Evolutionary conservation across 2,888 invertebrate genomes (phyloP).

Genomic region (Actias luna): DNA sequence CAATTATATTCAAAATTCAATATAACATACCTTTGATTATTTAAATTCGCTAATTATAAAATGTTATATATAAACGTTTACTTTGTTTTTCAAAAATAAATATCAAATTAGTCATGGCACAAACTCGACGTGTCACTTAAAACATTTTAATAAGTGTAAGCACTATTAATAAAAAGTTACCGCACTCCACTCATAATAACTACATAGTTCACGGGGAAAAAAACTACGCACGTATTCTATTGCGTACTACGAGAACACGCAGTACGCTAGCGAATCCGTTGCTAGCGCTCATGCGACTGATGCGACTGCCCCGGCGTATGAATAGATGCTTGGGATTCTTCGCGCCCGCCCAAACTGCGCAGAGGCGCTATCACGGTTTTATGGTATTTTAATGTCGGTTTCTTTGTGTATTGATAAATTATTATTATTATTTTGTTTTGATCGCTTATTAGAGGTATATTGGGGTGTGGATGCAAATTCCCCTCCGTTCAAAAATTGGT

Average conservation of each 20-base stretch:
- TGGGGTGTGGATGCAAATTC: too few species aligned
- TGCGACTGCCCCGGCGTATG: constrained; percentile 22
- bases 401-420: constrained; percentile 23
- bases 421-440: constrained; percentile 14
- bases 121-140: neutral
- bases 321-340: constrained; percentile 43
- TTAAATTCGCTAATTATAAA: neutral
- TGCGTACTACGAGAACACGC: constrained; percentile 17
- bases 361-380: constrained; percentile 29
- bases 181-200: constrained; percentile 3
- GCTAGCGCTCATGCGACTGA: constrained; percentile 50
- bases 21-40: neutral
- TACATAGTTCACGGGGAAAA: constrained; percentile 5
- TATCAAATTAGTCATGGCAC: neutral
- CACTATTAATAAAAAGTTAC: constrained; percentile 4
- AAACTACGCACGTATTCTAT: constrained; percentile 3
- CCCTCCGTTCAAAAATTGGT: too few species aligned
- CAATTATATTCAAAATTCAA: neutral
- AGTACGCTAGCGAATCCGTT: constrained; percentile 26
- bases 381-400: constrained; percentile 41
- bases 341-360: constrained; percentile 48
- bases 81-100: neutral
- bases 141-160: too few species aligned
- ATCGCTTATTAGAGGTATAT: neutral
- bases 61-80: neutral